Percentiles rank a stretch among this genome's conserved stretches.
Evolutionary conservation across 2,888 invertebrate genomes (phyloP).

Genomic region (Octonoba sinensis): DNA sequence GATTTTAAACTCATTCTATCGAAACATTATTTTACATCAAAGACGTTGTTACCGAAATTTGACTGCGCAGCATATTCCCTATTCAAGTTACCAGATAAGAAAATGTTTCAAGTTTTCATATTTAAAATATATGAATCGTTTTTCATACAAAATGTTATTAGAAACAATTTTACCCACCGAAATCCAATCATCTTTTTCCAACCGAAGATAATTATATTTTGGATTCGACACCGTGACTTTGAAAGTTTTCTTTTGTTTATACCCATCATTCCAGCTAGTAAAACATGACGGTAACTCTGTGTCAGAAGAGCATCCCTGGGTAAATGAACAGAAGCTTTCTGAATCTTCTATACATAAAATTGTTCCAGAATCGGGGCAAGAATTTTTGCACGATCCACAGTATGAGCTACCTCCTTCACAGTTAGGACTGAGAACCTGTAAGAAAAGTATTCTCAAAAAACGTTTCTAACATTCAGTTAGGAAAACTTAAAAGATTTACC

Average conservation of each 20-base stretch:
- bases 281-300: background rate
- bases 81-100: too few relatives aligned
- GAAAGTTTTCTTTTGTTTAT: too few relatives aligned
- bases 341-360: constrained; percentile 12
- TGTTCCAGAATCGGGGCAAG: constrained; percentile 21
- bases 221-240: too few relatives aligned
- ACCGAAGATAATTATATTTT: constrained; percentile 1
- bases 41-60: too few relatives aligned
- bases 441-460: background rate
- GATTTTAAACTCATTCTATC: too few relatives aligned
- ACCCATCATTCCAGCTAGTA: too few relatives aligned
- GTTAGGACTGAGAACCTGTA: constrained; percentile 31
- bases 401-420: constrained; percentile 18
- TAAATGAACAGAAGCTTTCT: constrained; percentile 18
- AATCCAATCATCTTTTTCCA: constrained; percentile 22
- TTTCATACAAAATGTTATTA: too few relatives aligned
- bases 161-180: background rate
- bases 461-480: background rate
- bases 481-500: background rate
- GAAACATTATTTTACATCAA: too few relatives aligned
- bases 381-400: constrained; percentile 18
- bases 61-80: too few relatives aligned
- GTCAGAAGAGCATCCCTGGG: background rate
- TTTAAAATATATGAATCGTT: too few relatives aligned
- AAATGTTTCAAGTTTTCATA: too few relatives aligned